phyloP scores from a whole-genome alignment of 2,113 vertebrate genomes.

The Erpornis zantholeuca region DNA sequence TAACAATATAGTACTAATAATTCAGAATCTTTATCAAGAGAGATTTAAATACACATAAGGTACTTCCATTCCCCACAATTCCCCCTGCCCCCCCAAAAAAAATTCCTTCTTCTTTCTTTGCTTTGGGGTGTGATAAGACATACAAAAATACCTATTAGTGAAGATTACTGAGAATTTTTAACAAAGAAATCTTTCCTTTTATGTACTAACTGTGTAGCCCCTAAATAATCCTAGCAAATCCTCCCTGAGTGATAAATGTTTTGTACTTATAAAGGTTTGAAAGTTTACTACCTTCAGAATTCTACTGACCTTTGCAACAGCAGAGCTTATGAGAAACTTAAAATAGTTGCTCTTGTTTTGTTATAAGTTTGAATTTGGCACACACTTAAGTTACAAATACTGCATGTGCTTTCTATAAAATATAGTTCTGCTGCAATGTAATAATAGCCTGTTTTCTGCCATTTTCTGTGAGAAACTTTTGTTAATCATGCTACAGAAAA shows the following conservation, averaged over 20 bases:
- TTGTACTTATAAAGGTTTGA: background rate
- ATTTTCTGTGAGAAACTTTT: background rate
- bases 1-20: background rate
- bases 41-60: background rate
- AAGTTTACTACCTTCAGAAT: background rate
- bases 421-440: background rate
- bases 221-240: background rate
- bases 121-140: background rate
- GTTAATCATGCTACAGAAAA: background rate
- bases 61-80: background rate
- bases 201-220: background rate
- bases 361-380: background rate
- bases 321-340: background rate
- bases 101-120: background rate
- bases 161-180: background rate
- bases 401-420: background rate
- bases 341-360: background rate
- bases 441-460: background rate
- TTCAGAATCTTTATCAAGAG: background rate
- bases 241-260: background rate
- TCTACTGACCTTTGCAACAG: background rate
- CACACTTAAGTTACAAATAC: background rate
- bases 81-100: rapidly evolving
- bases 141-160: background rate
- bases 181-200: background rate